Evolutionary conservation across 2,113 vertebrate genomes (phyloP).

Genomic region (Chaenogobius annularis): DNA sequence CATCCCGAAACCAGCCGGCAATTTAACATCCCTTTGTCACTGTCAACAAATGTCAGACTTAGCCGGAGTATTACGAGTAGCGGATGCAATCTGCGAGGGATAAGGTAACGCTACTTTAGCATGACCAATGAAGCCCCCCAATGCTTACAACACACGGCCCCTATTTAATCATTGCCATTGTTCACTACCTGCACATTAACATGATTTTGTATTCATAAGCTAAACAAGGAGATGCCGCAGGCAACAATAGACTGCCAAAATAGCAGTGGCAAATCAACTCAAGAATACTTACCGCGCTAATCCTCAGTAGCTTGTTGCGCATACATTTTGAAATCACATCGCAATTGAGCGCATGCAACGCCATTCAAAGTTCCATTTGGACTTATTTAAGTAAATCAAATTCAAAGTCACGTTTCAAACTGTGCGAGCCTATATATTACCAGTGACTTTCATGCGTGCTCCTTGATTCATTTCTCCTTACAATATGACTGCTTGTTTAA

Average conservation of each 20-base stretch:
- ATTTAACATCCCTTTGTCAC: conserved; percentile 23
- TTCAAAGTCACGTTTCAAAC: conserved; percentile 2
- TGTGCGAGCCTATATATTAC: background rate
- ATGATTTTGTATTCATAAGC: conserved; percentile 38
- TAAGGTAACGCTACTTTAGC: conserved; percentile 30
- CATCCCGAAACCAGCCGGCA: conserved; percentile 2
- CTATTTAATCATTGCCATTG: conserved; percentile 40
- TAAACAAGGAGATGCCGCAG: conserved; percentile 29
- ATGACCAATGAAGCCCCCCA: conserved; percentile 18
- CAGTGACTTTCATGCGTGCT: background rate
- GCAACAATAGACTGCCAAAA: conserved; percentile 31
- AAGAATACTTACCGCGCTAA: conserved; percentile 8
- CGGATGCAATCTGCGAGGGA: conserved; percentile 29
- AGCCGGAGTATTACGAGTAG: conserved; percentile 20
- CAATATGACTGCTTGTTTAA: no score
- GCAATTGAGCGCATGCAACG: conserved; percentile 5
- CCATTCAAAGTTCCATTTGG: conserved; percentile 5
- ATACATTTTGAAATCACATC: conserved; percentile 13
- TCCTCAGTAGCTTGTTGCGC: conserved; percentile 23
- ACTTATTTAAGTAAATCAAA: conserved; percentile 16
- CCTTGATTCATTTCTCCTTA: no score
- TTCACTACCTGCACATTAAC: conserved; percentile 25
- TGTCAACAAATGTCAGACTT: conserved; percentile 24
- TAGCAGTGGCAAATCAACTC: conserved; percentile 18
- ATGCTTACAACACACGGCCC: conserved; percentile 11